Conservation (phyloP, 2,888 invertebrate genomes). For the Netelia virgata region DNA sequence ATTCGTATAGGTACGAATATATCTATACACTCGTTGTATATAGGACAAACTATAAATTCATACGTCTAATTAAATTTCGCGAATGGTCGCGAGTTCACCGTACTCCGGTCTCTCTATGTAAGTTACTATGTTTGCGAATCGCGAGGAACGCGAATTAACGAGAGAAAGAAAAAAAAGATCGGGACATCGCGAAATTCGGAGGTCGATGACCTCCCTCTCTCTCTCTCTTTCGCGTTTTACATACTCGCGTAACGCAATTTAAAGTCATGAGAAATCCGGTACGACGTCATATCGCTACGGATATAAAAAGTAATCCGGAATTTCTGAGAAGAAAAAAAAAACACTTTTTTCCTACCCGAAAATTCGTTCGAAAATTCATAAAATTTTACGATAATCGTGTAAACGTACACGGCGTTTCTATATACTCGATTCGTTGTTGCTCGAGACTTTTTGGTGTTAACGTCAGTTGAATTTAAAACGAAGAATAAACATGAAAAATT, state of each 20-base stretch:
- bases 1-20: not conserved
- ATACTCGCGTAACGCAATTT: not conserved
- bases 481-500: not conserved
- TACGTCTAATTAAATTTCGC: slow-evolving; percentile 44
- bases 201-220: slow-evolving; percentile 25
- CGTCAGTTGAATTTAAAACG: not conserved
- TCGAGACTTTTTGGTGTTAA: no score
- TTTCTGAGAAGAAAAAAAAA: not conserved
- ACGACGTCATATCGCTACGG: not conserved
- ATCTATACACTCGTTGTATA: not conserved
- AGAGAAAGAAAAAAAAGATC: not conserved
- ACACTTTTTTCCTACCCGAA: not conserved
- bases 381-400: not conserved
- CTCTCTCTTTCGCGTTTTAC: not conserved
- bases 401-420: no score
- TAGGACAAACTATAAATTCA: not conserved
- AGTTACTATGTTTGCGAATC: not conserved
- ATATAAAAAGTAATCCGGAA: not conserved
- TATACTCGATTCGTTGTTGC: not conserved
- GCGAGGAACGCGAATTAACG: not conserved
- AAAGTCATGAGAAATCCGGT: not conserved
- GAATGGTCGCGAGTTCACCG: slow-evolving; percentile 31
- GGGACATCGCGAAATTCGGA: slow-evolving; percentile 9
- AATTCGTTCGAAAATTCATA: not conserved
- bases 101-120: slow-evolving; percentile 3